Evolutionary conservation across 2,888 invertebrate species (phyloP).

Genomic region (Parasteatoda lunata): DNA sequence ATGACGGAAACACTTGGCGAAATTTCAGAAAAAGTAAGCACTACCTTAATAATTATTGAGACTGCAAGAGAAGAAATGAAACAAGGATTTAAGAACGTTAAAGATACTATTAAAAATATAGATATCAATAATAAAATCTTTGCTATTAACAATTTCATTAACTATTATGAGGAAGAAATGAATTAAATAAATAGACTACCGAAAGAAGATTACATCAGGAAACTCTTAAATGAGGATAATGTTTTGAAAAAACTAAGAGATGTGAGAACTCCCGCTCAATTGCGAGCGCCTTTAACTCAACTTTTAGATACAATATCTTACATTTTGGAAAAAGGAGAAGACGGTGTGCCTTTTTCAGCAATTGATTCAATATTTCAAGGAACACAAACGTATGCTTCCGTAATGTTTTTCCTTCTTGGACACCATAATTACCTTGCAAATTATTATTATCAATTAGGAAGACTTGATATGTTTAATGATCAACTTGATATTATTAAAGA

Average conservation of each 20-base stretch:
- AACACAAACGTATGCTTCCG: not conserved
- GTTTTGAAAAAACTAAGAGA: not conserved
- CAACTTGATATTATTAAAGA: not conserved
- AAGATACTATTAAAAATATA: no score
- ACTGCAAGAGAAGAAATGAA: no score
- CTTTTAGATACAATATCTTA: not conserved
- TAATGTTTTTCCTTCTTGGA: not conserved
- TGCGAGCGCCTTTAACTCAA: not conserved
- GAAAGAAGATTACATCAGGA: not conserved
- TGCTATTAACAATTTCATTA: not conserved
- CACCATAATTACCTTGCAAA: not conserved
- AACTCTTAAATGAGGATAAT: not conserved
- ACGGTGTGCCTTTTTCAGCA: not conserved
- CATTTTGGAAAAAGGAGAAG: not conserved
- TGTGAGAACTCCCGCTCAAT: not conserved
- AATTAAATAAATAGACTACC: not conserved
- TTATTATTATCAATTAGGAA: not conserved
- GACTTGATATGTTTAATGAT: not conserved
- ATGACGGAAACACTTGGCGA: no score
- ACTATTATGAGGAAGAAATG: not conserved
- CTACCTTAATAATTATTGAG: no score
- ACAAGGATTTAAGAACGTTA: no score
- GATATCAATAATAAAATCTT: no score
- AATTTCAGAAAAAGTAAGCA: no score
- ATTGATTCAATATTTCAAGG: not conserved